Evolutionary conservation across 2,888 invertebrate genomes (phyloP).

Genomic region (Drosophila robusta): DNA sequence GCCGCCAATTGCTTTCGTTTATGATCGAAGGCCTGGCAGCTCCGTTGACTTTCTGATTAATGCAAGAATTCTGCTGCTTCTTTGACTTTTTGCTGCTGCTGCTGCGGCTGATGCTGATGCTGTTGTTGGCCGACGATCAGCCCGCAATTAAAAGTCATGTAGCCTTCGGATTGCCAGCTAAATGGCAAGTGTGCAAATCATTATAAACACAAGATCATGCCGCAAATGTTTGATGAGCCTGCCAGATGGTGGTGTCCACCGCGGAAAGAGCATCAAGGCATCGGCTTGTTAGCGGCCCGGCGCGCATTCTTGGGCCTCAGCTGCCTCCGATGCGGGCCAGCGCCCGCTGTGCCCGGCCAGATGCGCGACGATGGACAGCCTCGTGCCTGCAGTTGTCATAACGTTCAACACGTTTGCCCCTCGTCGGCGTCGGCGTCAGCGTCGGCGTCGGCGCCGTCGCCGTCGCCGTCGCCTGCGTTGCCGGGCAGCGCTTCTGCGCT

Average conservation of each 20-base stretch:
- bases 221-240: conserved; percentile 35
- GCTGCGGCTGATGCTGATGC: neutral
- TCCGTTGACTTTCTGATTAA: conserved; percentile 81
- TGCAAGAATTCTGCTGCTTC: conserved; percentile 68
- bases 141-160: conserved; percentile 72
- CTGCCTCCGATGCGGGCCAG: conserved; percentile 39
- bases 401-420: conserved; percentile 80
- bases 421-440: conserved; percentile 32
- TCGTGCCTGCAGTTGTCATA: conserved; percentile 80
- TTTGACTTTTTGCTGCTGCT: neutral
- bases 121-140: conserved; percentile 26
- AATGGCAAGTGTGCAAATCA: conserved; percentile 61
- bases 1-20: conserved; percentile 74
- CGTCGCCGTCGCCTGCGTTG: conserved; percentile 5
- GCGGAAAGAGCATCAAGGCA: conserved; percentile 46
- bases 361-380: conserved; percentile 62
- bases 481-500: conserved; percentile 54
- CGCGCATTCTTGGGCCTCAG: conserved; percentile 30
- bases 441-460: conserved; percentile 34
- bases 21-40: conserved; percentile 76
- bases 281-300: conserved; percentile 31
- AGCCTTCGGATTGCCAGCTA: conserved; percentile 57
- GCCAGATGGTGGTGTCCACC: no score
- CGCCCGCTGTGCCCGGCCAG: conserved; percentile 73
- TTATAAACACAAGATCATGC: conserved; percentile 50